Base-by-base conservation (phyloP, 2,113 vertebrate genomes). In the Takifugu flavidus region DNA sequence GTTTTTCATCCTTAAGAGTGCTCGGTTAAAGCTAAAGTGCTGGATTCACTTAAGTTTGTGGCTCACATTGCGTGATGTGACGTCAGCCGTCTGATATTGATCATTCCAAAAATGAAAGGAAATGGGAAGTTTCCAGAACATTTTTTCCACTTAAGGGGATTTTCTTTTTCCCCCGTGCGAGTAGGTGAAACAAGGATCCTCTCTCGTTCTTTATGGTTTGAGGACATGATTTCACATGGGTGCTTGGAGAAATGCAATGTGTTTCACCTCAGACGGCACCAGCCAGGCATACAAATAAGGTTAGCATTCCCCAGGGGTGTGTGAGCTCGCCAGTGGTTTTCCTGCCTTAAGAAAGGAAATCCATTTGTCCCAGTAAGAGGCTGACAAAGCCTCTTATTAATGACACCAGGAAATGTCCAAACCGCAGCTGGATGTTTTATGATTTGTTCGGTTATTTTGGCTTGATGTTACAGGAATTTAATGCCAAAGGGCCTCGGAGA, bases 241-340 rank as follows among this genome's bases (percentile, higher is more conserved):
- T 59, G 2, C 25, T 50, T 7, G 8, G 53, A 52, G 27, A 26
- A 69, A 73, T 55, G 56, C 59, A 55, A 62, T 58, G 53, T 53
- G 79, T 72, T 77, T 63, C 53, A 67, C 63, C 70, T 59, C 51
- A 65, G 63, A 67, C 53, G 6, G 47, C 42, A 31, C 55, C 3
- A 52, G 64, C 63, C 69, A 55, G 53, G 76, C 73, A 84, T 83
- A 81, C 74, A 67, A 81, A 84, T 81, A 57, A 73, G 74, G 59
- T 42, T 63, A 55, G 53, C 59, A 44, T 74, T 50, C 75, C 78
- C 80, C 72, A 63, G 45, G 55, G 56, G 80, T 59, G 59, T 46
- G 15, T 43, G 67, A 64, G 67, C 51, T 65, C 57, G 34, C 46
- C 50, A 58, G 62, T 74, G 82, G 64, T 73, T 77, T 82, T 60